Evolutionary conservation across 2,797 vertebrate genomes (phyloP), one percentile per base, ranked within the genome.

Genomic region (Pempheris klunzingeri): DNA sequence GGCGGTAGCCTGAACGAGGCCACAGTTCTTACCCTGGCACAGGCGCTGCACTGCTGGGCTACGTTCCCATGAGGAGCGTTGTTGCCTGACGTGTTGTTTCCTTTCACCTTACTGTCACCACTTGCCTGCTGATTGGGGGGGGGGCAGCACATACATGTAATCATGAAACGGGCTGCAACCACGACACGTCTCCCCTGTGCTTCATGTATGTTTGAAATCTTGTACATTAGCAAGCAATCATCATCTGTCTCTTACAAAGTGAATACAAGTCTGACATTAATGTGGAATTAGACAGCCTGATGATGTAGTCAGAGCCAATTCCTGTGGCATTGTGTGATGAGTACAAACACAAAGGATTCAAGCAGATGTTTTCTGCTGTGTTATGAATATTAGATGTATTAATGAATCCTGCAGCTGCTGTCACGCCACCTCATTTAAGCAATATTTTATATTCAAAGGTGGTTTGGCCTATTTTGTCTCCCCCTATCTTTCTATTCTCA

Each of bases 1-100:
- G 58, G 4, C 34, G 63, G 55, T 73, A 24, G 36, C 58, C 17
- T 14, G 49, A 85, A 43, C 28, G 7, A 67, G 38, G 66, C 15
- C 3, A 6, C 15, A 34, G 44, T 8, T 74, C 93, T 50, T 93
- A 94, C 95, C 94, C 87, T 84, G 84, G 92, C 94, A 77, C 94
- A 93, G 88, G 86, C 94, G 39, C 91, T 95, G 93, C 90, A 93
- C 77, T 92, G 88, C 78, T 90, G 91, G 44, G 80, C 89, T 34
- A 77, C 62, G 15, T 80, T 93, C 59, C 88, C 90, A 34, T 92
- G 95, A 54, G 95, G 87, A 49, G 93, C 89, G 36, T 91, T 92
- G 83, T 91, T 81, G 63, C 90, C 74, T 69, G 90, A 83, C 73
- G 71, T 68, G 57, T 90, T 92, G 87, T 92, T 94, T 84, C 88